These are phyloP conservation scores for Cyprinodon tularosa DNA, from an alignment of 2,113 vertebrate genomes.

Conservation along the genomic window DNA sequence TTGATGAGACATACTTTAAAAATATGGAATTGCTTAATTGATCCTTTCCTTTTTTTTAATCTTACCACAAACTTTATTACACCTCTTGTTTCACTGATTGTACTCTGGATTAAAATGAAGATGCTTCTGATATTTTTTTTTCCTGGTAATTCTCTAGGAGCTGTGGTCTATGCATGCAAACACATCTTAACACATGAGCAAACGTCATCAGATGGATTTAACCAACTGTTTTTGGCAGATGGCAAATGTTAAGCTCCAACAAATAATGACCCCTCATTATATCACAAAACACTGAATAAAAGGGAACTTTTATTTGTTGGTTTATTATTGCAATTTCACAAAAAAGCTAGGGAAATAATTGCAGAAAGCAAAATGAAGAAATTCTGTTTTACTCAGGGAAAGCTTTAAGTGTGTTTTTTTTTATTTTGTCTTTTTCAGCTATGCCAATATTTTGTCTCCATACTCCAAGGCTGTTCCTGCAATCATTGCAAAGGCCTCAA, in stretches of 20 bases:
- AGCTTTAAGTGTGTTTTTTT: neutral
- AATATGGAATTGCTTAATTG: constrained; percentile 23
- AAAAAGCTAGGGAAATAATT: neutral
- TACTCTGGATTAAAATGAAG: neutral
- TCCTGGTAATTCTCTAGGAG: constrained; percentile 9
- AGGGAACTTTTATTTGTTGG: constrained; percentile 2
- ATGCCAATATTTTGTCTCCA: constrained; percentile 85
- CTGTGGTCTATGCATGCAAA: constrained; percentile 2
- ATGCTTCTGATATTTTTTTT: constrained; percentile 43
- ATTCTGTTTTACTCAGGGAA: neutral
- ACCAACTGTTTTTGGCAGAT: constrained; percentile 38
- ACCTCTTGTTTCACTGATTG: constrained; percentile 15
- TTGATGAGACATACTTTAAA: constrained; percentile 11
- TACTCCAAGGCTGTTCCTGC: constrained; percentile 91
- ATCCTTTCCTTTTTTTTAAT: constrained; percentile 10
- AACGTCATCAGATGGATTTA: constrained; percentile 32
- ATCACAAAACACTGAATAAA: constrained; percentile 20
- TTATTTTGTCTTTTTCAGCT: constrained; percentile 69
- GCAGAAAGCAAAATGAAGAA: neutral
- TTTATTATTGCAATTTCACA: neutral
- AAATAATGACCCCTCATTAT: constrained; percentile 7
- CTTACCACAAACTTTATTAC: constrained; percentile 27
- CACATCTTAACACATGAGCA: constrained; percentile 1
- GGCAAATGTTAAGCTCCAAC: constrained; percentile 53
- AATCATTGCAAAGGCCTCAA: constrained; percentile 92